Base-by-base conservation (phyloP, 92 coral and sea anemone species). In the Palythoa grandis region DNA sequence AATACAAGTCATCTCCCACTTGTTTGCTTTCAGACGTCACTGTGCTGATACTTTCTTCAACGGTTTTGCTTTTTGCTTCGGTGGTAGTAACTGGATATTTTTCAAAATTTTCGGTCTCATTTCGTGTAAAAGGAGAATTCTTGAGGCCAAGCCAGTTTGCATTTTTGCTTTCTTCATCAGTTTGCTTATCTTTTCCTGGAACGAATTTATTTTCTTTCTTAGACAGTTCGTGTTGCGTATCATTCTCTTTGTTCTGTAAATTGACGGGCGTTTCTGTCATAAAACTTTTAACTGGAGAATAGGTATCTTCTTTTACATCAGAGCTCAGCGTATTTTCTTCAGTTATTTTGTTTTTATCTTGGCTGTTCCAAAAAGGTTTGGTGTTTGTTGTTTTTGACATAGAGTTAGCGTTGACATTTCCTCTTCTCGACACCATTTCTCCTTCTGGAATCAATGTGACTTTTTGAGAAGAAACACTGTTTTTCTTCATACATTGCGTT, bases 81-180 rank as follows among this genome's bases (percentile, higher is more conserved):
- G 35, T 29, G 19, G n/a, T n/a, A 5, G 20, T 12, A 25, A 43
- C 10, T 3, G 19, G 53, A 14, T 56, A 13, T 5, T 4, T 54
- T 38, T 16, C 25, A 4, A 7, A 1, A 43, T 56, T 35, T 16
- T 48, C 57, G 9, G 5, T 61, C 38, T 48, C 85, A 0, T n/a
- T 29, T 20, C 20, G 5, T 13, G 60, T 35, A 1, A 29, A 9
- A 10, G 84, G 23, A 66, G 3, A 14, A 20, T 47, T 16, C 66
- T 66, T 47, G 19, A 80, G 47, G 2, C 52, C 74, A 24, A 80
- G 47, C 85, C 85, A 80, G 15, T 52, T 52, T 13, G 85, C 57
- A 38, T 66, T 80, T 11, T 40, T 80, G 17, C 43, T 66, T 53
- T 66, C 60, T 22, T 80, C 61, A 48, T 7, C n/a, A 1, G 9